Percentiles rank a stretch among this genome's conserved stretches.
These are phyloP conservation scores for Nothura maculosa DNA, from an alignment of 2,797 vertebrate species.

Conservation along the genomic window DNA sequence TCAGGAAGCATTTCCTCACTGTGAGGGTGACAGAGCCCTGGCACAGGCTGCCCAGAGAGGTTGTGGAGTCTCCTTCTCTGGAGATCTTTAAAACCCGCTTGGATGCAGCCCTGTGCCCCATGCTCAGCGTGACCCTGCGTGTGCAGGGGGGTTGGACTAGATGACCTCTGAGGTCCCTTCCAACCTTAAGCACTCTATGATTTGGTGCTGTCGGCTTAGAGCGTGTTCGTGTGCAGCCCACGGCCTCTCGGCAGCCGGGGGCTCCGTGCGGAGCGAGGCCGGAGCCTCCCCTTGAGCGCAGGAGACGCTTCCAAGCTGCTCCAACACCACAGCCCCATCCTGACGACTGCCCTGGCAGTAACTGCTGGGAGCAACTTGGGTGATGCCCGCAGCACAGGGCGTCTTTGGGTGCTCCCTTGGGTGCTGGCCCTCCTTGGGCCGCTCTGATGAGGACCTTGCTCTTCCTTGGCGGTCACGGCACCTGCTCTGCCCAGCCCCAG, in stretches of 20 bases:
- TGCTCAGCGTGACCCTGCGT: no score
- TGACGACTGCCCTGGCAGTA: not conserved
- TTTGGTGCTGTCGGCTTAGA: conserved; percentile 55
- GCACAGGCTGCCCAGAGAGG: no score
- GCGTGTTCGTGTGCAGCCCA: conserved; percentile 47
- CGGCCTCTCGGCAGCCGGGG: conserved; percentile 26
- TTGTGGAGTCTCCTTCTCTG: no score
- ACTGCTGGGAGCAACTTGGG: not conserved
- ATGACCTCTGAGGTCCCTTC: no score
- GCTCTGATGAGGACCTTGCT: not conserved
- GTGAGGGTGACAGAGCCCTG: no score
- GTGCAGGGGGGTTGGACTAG: no score
- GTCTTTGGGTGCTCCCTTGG: no score
- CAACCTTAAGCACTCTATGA: no score
- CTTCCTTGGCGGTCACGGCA: not conserved
- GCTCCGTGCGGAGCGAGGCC: not conserved
- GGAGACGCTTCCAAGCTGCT: not conserved
- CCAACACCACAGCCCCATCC: accelerated
- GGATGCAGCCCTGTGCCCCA: no score
- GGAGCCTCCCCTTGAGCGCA: not conserved
- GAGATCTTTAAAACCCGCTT: no score
- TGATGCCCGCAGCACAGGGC: not conserved
- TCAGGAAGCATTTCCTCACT: no score
- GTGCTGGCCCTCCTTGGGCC: not conserved
- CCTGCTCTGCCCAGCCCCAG: not conserved